Percentiles rank a stretch among this genome's conserved stretches.
phyloP scores from a whole-genome alignment of 2,797 vertebrate genomes.

The Etheostoma nigrum region DNA sequence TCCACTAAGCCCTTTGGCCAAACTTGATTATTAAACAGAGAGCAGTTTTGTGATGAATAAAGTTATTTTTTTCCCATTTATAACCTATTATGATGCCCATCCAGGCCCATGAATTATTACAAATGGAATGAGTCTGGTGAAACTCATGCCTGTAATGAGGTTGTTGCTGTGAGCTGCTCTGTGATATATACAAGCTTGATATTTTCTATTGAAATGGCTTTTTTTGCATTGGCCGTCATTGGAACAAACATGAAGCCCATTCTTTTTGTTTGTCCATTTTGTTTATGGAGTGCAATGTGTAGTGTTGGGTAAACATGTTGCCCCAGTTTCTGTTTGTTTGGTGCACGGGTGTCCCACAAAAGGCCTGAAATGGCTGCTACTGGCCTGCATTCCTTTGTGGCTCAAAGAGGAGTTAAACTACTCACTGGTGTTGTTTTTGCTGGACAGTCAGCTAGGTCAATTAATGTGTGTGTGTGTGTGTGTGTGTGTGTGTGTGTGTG shows the following conservation, averaged over 20 bases:
- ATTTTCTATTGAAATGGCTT: conserved; percentile 42
- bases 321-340: conserved; percentile 77
- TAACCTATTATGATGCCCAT: conserved; percentile 58
- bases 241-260: conserved; percentile 51
- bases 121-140: conserved; percentile 49
- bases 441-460: conserved; percentile 48
- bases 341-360: conserved; percentile 71
- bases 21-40: conserved; percentile 69
- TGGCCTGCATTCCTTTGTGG: conserved; percentile 75
- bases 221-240: conserved; percentile 41
- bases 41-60: conserved; percentile 62
- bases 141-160: conserved; percentile 55
- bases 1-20: conserved; percentile 56
- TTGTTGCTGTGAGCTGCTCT: conserved; percentile 23
- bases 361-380: conserved; percentile 66
- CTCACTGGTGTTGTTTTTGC: conserved; percentile 57
- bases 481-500: too few species aligned
- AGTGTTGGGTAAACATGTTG: conserved; percentile 74
- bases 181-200: conserved; percentile 44
- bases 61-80: conserved; percentile 54
- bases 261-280: conserved; percentile 58
- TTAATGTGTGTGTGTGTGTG: too few species aligned
- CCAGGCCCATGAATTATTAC: conserved; percentile 60
- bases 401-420: conserved; percentile 59
- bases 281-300: conserved; percentile 55